Evolutionary conservation across 1,140 invertebrate genomes (phyloP), one percentile per base, ranked within the genome.

Genomic region (Euwallacea similis): DNA sequence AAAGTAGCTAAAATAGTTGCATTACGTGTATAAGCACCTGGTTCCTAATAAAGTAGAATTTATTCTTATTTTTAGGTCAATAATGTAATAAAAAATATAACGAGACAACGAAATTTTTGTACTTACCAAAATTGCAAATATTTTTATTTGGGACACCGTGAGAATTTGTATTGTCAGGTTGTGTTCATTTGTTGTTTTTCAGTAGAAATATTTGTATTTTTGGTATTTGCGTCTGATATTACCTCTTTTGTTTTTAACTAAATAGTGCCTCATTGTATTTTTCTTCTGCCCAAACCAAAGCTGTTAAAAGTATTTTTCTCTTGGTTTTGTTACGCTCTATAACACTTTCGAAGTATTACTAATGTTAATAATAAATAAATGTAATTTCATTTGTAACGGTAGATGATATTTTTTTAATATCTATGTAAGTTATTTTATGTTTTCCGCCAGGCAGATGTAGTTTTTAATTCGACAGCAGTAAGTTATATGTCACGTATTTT

Each of bases 41-140:
- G 80, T 81, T 81, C 80, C 80, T 81, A 81, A 81, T 79, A 66
- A 72, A 71, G 65, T 10, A 50, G 13, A 73, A 73, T 74, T 76
- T 74, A 71, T 78, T 72, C 74, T 73, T 66, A 72, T 66, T 69
- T 42, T n/a, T 41, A 64, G 65, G 56, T 33, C n/a, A 15, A 43
- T 61, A 42, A 41, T 61, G 11, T 9, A 42, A 6, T n/a, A 42
- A 41, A 72, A 54, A 16, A 68, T 11, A 63, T 42, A 62, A 13
- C 43, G 58, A 67, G 16, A 33, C 42, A 69, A 46, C 55, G 42
- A 71, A 74, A 61, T 56, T 43, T 54, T 42, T 58, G 65, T 11
- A 46, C 11, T 15, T 69, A 69, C 61, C 47, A 70, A 56, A 70
- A 71, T 21, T 54, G 64, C 69, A 71, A 65, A 71, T 66, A 66